Percentiles rank a stretch among this genome's conserved stretches.
These are phyloP conservation scores for Gymnocephalus cernua DNA, from an alignment of 2,113 vertebrate genomes.

Conservation along the genomic window DNA sequence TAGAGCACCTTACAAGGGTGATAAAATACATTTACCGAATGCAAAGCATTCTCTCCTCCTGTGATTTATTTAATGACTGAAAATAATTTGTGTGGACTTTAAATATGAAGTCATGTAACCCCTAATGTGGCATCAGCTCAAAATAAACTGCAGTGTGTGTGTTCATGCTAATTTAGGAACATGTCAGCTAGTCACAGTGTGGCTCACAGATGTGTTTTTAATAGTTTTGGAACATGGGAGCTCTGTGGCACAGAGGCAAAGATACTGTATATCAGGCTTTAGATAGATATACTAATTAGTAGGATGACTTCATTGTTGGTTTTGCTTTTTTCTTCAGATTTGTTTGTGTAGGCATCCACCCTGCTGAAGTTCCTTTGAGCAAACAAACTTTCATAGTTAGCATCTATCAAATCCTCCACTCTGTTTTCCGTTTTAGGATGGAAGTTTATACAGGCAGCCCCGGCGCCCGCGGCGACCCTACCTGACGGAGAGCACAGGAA, in stretches of 20 bases:
- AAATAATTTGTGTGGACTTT: too few relatives aligned
- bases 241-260: background rate
- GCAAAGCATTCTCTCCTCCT: too few relatives aligned
- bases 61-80: too few relatives aligned
- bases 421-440: constrained; percentile 79
- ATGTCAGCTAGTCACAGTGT: background rate
- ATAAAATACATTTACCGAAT: too few relatives aligned
- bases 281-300: background rate
- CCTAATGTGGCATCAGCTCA: background rate
- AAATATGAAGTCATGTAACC: too few relatives aligned
- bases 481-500: constrained; percentile 93
- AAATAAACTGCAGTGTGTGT: background rate
- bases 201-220: background rate
- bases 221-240: background rate
- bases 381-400: background rate
- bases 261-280: background rate
- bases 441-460: constrained; percentile 90
- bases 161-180: background rate
- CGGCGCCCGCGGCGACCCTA: constrained; percentile 85
- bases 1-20: too few relatives aligned
- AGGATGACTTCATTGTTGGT: background rate
- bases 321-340: constrained; percentile 1
- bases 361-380: background rate
- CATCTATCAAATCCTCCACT: background rate
- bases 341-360: background rate